These are phyloP conservation scores for Phragmatobia fuliginosa DNA, from an alignment of 2,888 invertebrate species.

Conservation along the genomic window DNA sequence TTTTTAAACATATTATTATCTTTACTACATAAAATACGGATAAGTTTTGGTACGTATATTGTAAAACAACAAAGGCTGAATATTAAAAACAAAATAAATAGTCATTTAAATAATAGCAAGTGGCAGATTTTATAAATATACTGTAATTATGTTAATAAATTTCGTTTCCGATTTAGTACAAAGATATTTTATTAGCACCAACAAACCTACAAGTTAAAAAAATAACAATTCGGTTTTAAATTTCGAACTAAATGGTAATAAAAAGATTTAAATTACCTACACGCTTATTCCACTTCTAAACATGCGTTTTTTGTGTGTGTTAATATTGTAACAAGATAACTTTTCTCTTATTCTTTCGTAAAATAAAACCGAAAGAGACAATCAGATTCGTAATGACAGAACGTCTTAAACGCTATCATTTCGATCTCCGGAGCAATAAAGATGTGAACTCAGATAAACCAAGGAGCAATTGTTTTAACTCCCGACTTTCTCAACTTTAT, in stretches of 20 bases:
- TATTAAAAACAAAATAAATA: background rate
- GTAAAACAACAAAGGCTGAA: background rate
- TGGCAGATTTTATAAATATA: slow-evolving; percentile 2
- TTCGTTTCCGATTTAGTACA: background rate
- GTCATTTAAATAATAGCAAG: background rate
- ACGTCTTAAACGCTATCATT: slow-evolving; percentile 43
- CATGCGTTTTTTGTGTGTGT: background rate
- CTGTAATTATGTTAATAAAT: background rate
- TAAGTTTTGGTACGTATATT: background rate
- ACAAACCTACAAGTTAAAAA: background rate
- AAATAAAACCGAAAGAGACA: slow-evolving; percentile 40
- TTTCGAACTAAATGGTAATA: background rate
- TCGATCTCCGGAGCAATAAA: slow-evolving; percentile 49
- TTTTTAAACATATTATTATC: too few species aligned
- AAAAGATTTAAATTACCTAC: background rate
- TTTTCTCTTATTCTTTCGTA: background rate
- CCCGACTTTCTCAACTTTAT: slow-evolving; percentile 32
- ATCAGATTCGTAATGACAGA: slow-evolving; percentile 43
- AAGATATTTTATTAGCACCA: background rate
- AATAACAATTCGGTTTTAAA: too few species aligned
- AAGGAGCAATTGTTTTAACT: slow-evolving; percentile 47
- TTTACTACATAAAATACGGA: too few species aligned
- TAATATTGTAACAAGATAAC: background rate
- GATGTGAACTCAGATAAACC: slow-evolving; percentile 44
- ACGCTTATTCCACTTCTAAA: background rate